Conservation (phyloP, 2,888 invertebrate species). For the Orthonevra nobilis region DNA sequence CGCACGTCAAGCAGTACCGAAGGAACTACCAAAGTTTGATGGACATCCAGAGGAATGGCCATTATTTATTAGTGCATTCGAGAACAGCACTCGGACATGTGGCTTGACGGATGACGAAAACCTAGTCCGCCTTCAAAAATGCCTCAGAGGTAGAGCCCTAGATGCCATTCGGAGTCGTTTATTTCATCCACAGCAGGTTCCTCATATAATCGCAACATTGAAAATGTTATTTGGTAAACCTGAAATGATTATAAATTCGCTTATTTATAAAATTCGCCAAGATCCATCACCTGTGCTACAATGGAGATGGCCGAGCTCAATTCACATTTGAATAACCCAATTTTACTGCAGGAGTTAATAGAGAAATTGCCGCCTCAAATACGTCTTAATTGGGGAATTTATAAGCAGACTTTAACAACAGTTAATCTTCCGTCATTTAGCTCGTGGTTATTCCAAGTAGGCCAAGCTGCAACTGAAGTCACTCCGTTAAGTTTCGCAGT, state of each 20-base stretch:
- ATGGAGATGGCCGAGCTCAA: no score
- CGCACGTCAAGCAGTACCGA: background rate
- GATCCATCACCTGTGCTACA: background rate
- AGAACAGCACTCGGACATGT: background rate
- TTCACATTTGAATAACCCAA: background rate
- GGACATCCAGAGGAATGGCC: no score
- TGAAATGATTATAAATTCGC: background rate
- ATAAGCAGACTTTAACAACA: background rate
- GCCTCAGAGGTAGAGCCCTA: background rate
- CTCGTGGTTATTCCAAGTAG: background rate
- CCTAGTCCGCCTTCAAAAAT: no score
- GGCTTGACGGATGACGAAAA: background rate
- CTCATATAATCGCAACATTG: background rate
- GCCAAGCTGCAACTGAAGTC: background rate
- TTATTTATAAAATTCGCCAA: background rate
- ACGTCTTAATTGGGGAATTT: background rate
- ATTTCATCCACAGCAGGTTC: background rate
- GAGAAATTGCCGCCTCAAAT: no score
- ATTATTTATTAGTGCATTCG: background rate
- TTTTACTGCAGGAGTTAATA: background rate
- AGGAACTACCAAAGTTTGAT: no score
- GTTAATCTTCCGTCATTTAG: background rate
- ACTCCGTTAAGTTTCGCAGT: background rate
- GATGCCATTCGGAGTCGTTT: background rate
- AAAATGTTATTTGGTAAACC: background rate